Evolutionary conservation across 2,113 vertebrate species (phyloP).

Genomic region (Hassar affinis): DNA sequence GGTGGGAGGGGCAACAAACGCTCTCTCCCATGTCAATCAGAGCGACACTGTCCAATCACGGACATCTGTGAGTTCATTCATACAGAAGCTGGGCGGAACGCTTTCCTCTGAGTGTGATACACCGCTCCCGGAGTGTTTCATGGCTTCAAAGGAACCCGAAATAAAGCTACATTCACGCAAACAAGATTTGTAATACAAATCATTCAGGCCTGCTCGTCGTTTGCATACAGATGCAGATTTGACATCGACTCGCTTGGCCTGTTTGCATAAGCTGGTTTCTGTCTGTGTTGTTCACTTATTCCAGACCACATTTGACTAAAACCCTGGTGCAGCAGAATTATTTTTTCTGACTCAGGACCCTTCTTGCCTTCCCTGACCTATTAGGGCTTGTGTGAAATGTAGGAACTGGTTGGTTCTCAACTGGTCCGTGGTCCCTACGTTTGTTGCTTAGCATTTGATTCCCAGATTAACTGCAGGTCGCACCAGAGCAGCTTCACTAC

Average conservation of each 20-base stretch:
- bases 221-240: not conserved
- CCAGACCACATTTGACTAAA: no score
- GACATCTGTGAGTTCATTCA: no score
- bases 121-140: no score
- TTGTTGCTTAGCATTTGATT: not conserved
- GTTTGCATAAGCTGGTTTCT: not conserved
- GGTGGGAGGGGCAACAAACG: no score
- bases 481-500: not conserved
- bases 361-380: no score
- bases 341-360: not conserved
- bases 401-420: not conserved
- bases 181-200: constrained; percentile 2
- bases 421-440: not conserved
- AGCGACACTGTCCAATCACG: no score
- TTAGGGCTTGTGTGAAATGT: not conserved
- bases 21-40: no score
- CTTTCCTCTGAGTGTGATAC: no score
- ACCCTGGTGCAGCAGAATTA: not conserved
- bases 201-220: not conserved
- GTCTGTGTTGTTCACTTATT: not conserved
- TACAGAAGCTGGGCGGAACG: no score
- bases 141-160: not conserved
- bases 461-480: not conserved
- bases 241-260: not conserved
- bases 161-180: not conserved